Conservation (phyloP, 2,888 invertebrate genomes). For the Terebella lapidaria region DNA sequence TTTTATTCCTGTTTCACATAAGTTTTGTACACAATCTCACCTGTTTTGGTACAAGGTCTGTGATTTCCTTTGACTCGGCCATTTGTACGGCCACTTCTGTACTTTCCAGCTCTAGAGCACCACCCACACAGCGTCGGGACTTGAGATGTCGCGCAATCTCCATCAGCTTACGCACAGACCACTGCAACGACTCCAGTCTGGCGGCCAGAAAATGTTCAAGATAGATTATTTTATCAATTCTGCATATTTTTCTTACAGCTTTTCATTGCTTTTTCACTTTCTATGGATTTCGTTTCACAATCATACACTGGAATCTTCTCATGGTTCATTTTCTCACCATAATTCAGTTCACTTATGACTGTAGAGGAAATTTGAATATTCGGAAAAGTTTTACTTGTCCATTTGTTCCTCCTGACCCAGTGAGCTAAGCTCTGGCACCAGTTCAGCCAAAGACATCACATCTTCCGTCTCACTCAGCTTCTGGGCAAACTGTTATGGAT, state of each 20-base stretch:
- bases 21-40: constrained; percentile 20
- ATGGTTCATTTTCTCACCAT: no score
- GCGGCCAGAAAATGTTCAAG: no score
- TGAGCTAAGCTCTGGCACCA: constrained; percentile 41
- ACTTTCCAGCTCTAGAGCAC: constrained; percentile 51
- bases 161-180: constrained; percentile 36
- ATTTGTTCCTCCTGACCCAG: constrained; percentile 24
- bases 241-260: no score
- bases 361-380: no score
- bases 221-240: no score
- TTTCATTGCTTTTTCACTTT: no score
- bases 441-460: constrained; percentile 55
- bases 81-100: constrained; percentile 50
- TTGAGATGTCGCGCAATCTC: constrained; percentile 39
- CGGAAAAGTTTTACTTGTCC: no score
- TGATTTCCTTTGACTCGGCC: constrained; percentile 37
- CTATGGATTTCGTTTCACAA: no score
- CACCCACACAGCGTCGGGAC: constrained; percentile 34
- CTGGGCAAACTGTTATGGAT: constrained; percentile 57
- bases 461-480: constrained; percentile 61
- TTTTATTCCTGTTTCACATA: no score
- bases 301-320: no score
- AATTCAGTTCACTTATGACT: no score
- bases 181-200: constrained; percentile 35
- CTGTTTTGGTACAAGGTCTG: constrained; percentile 44